A percentile compares a stretch with the other conserved stretches of the same genome.
Evolutionary conservation across 2,113 vertebrate genomes (phyloP).

Genomic region (Himantopus leucocephalus): DNA sequence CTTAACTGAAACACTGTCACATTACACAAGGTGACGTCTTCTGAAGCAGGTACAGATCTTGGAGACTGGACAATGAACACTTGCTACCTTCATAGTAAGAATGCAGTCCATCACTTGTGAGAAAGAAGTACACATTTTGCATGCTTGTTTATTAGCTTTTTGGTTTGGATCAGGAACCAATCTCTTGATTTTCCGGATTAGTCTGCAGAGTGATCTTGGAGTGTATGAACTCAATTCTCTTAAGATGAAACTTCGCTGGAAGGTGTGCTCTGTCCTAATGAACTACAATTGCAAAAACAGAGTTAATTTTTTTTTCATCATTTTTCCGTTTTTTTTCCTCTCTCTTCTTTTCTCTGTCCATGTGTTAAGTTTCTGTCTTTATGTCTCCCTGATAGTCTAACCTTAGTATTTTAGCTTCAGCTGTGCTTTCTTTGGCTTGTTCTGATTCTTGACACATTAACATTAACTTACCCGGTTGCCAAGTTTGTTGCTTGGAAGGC

Average conservation of each 20-base stretch:
- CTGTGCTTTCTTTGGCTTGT: background rate
- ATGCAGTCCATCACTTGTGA: background rate
- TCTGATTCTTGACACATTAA: background rate
- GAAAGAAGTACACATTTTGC: background rate
- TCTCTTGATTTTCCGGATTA: background rate
- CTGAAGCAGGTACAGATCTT: background rate
- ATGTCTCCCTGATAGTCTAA: background rate
- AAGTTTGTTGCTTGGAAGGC: background rate
- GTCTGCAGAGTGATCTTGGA: background rate
- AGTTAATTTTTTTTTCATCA: background rate
- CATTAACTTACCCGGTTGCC: background rate
- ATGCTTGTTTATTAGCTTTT: background rate
- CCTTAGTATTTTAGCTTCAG: background rate
- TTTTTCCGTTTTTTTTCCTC: background rate
- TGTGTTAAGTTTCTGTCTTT: background rate
- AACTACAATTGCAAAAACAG: background rate
- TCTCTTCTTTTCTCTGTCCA: background rate
- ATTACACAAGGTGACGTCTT: background rate
- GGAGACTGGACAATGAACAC: background rate
- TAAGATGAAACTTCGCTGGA: background rate
- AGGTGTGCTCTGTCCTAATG: background rate
- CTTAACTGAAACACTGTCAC: background rate
- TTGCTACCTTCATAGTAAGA: background rate
- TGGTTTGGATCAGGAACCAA: background rate
- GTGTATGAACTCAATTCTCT: background rate